Conservation (phyloP, 2,888 invertebrate genomes). For the Drosophila borealis region DNA sequence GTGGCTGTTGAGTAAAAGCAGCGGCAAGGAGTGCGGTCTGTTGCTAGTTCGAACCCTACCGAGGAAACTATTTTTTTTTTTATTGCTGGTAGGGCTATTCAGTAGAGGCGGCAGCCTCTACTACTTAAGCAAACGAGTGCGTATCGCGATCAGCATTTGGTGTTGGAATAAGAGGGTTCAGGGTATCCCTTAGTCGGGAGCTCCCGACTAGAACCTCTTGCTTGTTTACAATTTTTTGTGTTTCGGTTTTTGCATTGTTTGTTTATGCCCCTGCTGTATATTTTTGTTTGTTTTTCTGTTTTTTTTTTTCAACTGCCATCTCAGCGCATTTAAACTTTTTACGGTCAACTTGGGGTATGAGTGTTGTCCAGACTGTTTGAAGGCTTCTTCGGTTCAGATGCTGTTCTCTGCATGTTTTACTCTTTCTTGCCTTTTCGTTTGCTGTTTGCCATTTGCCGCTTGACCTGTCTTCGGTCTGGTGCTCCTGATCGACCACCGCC, state of each 20-base stretch:
- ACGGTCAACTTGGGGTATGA: slow-evolving; percentile 55
- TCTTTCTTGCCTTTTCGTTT: slow-evolving; percentile 8
- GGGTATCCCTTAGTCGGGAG: too few relatives aligned
- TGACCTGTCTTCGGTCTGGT: slow-evolving; percentile 17
- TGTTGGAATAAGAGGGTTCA: too few relatives aligned
- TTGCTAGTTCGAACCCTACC: too few relatives aligned
- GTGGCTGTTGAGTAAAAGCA: too few relatives aligned
- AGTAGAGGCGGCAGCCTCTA: too few relatives aligned
- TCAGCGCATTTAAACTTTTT: slow-evolving; percentile 56
- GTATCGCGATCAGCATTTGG: too few relatives aligned
- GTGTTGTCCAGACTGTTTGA: slow-evolving; percentile 12
- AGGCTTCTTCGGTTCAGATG: background rate
- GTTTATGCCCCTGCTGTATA: slow-evolving; percentile 34
- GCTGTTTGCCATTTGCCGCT: slow-evolving; percentile 13
- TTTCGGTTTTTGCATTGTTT: slow-evolving; percentile 41
- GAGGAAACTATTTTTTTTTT: too few relatives aligned
- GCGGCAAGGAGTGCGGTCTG: too few relatives aligned
- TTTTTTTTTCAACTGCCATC: slow-evolving; percentile 25
- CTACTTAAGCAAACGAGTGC: too few relatives aligned
- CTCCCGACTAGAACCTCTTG: too few relatives aligned
- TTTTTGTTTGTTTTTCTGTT: slow-evolving; percentile 11
- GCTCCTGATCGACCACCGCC: background rate
- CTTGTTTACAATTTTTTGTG: slow-evolving; percentile 37
- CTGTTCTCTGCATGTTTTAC: background rate
- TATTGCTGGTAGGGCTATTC: too few relatives aligned